These are phyloP conservation scores for Epicampocera succincta DNA, from an alignment of 2,888 invertebrate species.

Conservation along the genomic window DNA sequence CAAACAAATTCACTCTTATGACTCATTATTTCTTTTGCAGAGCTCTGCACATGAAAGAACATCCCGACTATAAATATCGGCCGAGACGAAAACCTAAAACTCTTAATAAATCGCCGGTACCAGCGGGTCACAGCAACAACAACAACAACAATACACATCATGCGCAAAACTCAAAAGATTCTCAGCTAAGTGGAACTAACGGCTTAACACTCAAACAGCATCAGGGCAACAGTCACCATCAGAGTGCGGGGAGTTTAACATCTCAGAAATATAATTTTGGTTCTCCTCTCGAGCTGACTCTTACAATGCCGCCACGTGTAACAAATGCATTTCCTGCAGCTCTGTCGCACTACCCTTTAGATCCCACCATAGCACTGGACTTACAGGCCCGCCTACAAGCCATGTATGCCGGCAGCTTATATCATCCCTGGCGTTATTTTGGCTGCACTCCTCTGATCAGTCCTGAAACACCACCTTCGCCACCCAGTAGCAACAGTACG, in stretches of 20 bases:
- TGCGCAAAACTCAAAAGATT: conserved; percentile 67
- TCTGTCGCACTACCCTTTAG: conserved; percentile 79
- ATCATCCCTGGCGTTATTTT: conserved; percentile 81
- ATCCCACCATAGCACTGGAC: conserved; percentile 81
- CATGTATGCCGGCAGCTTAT: conserved; percentile 81
- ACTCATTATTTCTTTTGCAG: conserved; percentile 82
- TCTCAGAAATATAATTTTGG: conserved; percentile 80
- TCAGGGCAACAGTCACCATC: conserved; percentile 38
- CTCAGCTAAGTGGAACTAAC: conserved; percentile 70
- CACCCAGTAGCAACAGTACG: conserved; percentile 79
- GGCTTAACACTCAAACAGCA: conserved; percentile 60
- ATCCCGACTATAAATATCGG: conserved; percentile 95
- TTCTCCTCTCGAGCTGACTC: conserved; percentile 79
- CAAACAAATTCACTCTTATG: neutral
- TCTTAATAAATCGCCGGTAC: conserved; percentile 85
- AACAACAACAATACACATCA: conserved; percentile 49
- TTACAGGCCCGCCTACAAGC: conserved; percentile 81
- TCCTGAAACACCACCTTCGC: conserved; percentile 81
- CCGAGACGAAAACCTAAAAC: conserved; percentile 94
- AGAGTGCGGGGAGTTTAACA: conserved; percentile 22
- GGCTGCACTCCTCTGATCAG: conserved; percentile 79
- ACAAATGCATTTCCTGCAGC: conserved; percentile 76
- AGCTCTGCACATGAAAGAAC: conserved; percentile 96
- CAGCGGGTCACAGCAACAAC: conserved; percentile 69
- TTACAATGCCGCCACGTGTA: conserved; percentile 77